phyloP scores from a whole-genome alignment of 2,797 vertebrate genomes.

The Dermochelys coriacea region DNA sequence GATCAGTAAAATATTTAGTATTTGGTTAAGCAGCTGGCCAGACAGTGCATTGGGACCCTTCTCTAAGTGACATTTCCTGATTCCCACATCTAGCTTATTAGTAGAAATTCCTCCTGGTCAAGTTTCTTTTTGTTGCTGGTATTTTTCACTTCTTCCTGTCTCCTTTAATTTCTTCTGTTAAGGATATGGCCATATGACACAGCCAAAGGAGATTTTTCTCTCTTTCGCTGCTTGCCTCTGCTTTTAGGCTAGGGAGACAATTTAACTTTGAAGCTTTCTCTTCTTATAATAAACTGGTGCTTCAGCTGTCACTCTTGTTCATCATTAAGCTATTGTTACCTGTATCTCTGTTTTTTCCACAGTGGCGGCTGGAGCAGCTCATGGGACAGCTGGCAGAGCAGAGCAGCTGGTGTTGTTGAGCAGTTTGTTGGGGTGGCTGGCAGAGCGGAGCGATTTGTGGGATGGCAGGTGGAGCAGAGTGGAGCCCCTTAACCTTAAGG shows the following conservation, averaged over 20 bases:
- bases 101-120: not conserved
- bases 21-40: not conserved
- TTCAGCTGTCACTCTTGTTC: slow-evolving; percentile 29
- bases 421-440: too few species aligned
- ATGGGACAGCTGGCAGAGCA: too few species aligned
- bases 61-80: not conserved
- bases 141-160: not conserved
- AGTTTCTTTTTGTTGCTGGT: accelerated
- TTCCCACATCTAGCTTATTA: not conserved
- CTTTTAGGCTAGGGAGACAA: not conserved
- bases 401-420: too few species aligned
- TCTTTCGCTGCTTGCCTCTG: slow-evolving; percentile 36
- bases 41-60: not conserved
- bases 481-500: too few species aligned
- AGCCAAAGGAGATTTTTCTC: slow-evolving; percentile 25
- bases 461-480: too few species aligned
- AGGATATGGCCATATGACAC: not conserved
- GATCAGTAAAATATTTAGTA: not conserved
- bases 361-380: not conserved
- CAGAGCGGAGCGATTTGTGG: too few species aligned
- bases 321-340: slow-evolving; percentile 18
- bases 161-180: not conserved
- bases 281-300: slow-evolving; percentile 39
- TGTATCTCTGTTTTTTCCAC: not conserved
- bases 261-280: slow-evolving; percentile 44